phyloP scores from a whole-genome alignment of 2,113 vertebrate genomes.

The Pontoporia blainvillei region DNA sequence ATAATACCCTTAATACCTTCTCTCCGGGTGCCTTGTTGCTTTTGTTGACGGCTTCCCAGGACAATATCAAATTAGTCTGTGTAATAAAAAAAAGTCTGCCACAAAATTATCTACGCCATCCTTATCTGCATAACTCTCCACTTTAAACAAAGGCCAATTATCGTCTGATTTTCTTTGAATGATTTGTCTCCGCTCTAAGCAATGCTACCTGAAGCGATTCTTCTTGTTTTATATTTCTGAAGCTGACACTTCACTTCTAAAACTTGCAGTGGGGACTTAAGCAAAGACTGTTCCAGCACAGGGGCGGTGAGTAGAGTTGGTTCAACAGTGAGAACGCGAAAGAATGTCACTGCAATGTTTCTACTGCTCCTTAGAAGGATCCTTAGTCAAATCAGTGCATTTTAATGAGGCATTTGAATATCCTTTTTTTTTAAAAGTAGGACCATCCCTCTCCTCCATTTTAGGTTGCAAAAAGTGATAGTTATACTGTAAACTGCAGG shows the following conservation, averaged over 20 bases:
- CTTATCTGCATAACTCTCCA: conserved; percentile 64
- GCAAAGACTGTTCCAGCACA: neutral
- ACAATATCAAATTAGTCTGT: conserved; percentile 84
- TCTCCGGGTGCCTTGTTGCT: conserved; percentile 77
- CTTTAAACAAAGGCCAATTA: conserved; percentile 2
- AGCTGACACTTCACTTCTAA: neutral
- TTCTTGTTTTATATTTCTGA: neutral
- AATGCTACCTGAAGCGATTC: neutral
- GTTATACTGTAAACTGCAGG: neutral
- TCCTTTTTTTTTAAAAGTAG: conserved; percentile 44
- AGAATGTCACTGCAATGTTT: neutral
- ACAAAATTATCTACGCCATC: conserved; percentile 73
- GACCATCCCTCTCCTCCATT: conserved; percentile 52
- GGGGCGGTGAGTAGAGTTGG: neutral
- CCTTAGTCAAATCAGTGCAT: conserved; percentile 53
- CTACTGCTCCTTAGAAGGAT: conserved; percentile 57
- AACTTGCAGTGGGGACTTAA: neutral
- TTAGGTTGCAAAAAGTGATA: neutral
- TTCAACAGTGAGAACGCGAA: neutral
- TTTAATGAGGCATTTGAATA: conserved; percentile 47
- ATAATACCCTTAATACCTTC: conserved; percentile 81
- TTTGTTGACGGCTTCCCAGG: conserved; percentile 86
- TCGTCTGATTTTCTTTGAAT: fast-evolving
- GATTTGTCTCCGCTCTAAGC: neutral
- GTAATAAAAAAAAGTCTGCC: conserved; percentile 80